phyloP scores from a whole-genome alignment of 1,140 invertebrate species.

The Trissolcus basalis region DNA sequence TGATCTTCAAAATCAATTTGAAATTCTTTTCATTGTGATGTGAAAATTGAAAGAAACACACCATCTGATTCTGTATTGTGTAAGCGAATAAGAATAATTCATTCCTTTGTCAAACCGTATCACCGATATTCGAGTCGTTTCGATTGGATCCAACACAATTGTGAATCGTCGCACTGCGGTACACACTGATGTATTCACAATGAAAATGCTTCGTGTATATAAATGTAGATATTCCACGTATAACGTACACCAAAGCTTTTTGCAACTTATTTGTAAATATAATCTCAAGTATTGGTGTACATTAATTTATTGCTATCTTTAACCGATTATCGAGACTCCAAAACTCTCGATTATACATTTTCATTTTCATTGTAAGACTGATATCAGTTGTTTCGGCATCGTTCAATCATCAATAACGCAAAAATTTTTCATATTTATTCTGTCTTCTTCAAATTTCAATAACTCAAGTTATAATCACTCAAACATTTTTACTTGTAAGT shows the following conservation, averaged over 20 bases:
- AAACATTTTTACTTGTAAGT: too few relatives aligned
- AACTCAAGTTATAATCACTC: too few relatives aligned
- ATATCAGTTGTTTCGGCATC: slow-evolving; percentile 9
- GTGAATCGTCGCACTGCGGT: neutral
- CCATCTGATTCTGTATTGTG: too few relatives aligned
- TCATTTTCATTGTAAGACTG: slow-evolving; percentile 17
- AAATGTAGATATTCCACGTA: slow-evolving; percentile 55
- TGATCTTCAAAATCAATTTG: too few relatives aligned
- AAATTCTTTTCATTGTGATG: too few relatives aligned
- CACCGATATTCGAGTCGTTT: slow-evolving; percentile 47
- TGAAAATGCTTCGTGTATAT: slow-evolving; percentile 50
- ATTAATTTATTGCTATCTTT: slow-evolving; percentile 17
- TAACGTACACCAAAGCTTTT: slow-evolving; percentile 40
- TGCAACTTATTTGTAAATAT: slow-evolving; percentile 50
- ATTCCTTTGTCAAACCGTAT: too few relatives aligned
- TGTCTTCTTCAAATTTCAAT: too few relatives aligned
- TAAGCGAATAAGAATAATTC: too few relatives aligned
- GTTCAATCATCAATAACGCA: too few relatives aligned
- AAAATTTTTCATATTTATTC: too few relatives aligned
- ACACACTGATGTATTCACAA: slow-evolving; percentile 17
- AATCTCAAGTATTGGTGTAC: slow-evolving; percentile 35
- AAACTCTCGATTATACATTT: neutral
- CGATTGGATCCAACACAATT: neutral
- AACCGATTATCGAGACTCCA: too few relatives aligned
- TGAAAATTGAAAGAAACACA: too few relatives aligned